Evolutionary conservation across 1,140 invertebrate species (phyloP), one percentile per base, ranked within the genome.

Genomic region (Drosophila arizonae): DNA sequence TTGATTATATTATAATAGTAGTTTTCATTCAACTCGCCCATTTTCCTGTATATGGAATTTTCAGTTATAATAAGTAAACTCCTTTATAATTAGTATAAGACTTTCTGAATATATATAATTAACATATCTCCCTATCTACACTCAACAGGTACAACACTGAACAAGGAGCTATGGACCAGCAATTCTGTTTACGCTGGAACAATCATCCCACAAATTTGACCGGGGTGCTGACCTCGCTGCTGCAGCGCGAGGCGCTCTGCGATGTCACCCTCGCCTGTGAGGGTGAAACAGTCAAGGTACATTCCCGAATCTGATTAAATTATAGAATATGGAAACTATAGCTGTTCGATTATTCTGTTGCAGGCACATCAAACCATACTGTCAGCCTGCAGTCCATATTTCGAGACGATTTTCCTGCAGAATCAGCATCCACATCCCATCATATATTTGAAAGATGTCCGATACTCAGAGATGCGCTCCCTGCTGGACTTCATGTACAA

Each of bases 181-280:
- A 97, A 94, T 98, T 97, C 94, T 97, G 96, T 93, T 95, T 98
- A 91, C 95, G 96, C 92, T 98, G 97, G 97, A 97, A 97, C 94
- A 98, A 98, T 93, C 97, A 97, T 94, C 96, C 95, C 90, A 95
- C 94, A 92, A 97, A 97, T 93, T 93, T 97, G 92, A 97, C 96
- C 85, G 96, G 96, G 93, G 96, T 97, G 88, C 94, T 97, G 85
- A 96, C 95, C 91, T 96, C 96, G 81, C 94, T 97, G 90, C 93
- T 97, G 84, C 95, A 96, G 92, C 94, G 96, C 92, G 96, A 97
- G 93, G 95, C 95, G 79, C 94, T 98, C 77, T 97, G 97, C 91
- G 97, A 97, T 94, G 97, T 98, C 78, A 98, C 97, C 79, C 94
- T 98, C 90, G 97, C 97, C 66, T 98, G 97, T 93, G 96, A 97